A percentile compares a stretch with the other conserved stretches of the same genome.
Evolutionary conservation across 2,888 invertebrate species (phyloP).

Genomic region (Rhagonycha fulva): DNA sequence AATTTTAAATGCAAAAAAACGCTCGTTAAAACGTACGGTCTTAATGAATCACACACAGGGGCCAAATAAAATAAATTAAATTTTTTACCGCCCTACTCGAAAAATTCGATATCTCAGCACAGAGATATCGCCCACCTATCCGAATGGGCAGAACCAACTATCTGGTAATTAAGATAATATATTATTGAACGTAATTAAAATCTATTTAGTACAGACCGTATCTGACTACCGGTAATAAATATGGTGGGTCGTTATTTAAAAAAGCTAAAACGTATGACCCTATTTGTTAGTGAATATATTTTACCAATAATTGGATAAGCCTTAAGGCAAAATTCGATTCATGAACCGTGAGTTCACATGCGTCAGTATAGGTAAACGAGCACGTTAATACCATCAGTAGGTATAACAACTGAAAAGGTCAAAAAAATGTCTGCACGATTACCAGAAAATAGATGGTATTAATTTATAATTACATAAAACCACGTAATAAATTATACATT

Average conservation of each 20-base stretch:
- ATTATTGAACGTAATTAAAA: conserved; percentile 52
- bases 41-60: conserved; percentile 43
- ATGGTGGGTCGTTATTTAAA: conserved; percentile 29
- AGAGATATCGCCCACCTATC: conserved; percentile 45
- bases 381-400: background rate
- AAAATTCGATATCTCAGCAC: conserved; percentile 44
- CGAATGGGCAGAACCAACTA: conserved; percentile 34
- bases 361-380: background rate
- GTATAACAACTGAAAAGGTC: background rate
- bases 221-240: conserved; percentile 42
- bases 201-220: conserved; percentile 47
- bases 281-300: conserved; percentile 35
- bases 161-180: conserved; percentile 50
- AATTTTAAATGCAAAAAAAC: conserved; percentile 22
- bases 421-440: background rate
- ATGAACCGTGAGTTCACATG: background rate
- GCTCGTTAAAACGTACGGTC: conserved; percentile 35
- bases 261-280: conserved; percentile 30
- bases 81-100: conserved; percentile 33
- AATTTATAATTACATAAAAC: background rate
- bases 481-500: background rate
- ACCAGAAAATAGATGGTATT: background rate
- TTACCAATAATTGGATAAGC: conserved; percentile 1
- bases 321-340: background rate
- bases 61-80: conserved; percentile 44